These are phyloP conservation scores for Nettapus auritus DNA, from an alignment of 2,113 vertebrate genomes.

Conservation along the genomic window DNA sequence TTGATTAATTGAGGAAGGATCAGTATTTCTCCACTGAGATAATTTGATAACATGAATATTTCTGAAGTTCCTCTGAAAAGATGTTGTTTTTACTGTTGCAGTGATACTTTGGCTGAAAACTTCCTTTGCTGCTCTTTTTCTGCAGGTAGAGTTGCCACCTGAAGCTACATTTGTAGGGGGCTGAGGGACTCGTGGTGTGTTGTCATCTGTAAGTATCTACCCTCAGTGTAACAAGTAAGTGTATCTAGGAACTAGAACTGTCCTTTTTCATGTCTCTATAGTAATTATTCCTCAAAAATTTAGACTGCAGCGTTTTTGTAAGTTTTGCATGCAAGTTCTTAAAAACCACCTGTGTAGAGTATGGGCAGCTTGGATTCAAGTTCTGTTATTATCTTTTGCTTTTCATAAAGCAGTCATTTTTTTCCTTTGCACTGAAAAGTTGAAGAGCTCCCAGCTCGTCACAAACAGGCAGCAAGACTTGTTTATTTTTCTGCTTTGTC, in stretches of 20 bases:
- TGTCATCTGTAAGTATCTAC: conserved; percentile 45
- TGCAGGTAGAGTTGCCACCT: not conserved
- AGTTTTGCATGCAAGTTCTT: not conserved
- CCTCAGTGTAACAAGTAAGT: not conserved
- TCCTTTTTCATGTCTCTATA: not conserved
- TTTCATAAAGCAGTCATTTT: not conserved
- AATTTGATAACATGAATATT: not conserved
- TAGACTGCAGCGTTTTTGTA: not conserved
- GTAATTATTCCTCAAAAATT: not conserved
- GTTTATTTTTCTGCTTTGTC: conserved; percentile 10
- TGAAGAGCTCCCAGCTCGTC: not conserved
- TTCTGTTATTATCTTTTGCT: not conserved
- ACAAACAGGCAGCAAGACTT: not conserved
- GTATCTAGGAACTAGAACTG: not conserved
- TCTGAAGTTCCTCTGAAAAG: not conserved
- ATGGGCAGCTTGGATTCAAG: not conserved
- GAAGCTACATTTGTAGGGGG: not conserved
- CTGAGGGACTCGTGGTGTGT: not conserved
- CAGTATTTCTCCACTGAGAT: not conserved
- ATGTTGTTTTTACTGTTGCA: not conserved
- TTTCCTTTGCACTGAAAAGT: not conserved
- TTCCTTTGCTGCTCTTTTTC: not conserved
- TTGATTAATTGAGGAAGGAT: not conserved
- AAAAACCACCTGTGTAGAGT: not conserved
- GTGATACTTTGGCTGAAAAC: not conserved